These are phyloP conservation scores for Eudyptes chrysolophus DNA, from an alignment of 2,113 vertebrate species.

Conservation along the genomic window DNA sequence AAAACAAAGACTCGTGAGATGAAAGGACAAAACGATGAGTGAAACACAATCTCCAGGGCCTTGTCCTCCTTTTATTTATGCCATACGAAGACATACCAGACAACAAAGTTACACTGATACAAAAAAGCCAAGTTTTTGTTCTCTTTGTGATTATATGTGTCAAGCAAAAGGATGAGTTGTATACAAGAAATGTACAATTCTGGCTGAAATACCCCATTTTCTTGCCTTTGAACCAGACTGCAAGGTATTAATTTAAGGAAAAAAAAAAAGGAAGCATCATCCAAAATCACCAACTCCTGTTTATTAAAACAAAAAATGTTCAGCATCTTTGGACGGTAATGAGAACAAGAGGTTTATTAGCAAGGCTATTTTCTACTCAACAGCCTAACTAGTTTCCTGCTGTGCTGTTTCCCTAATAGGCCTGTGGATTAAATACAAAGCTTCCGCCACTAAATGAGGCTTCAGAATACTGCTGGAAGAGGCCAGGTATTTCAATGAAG, in stretches of 20 bases:
- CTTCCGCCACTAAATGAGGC: neutral
- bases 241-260: neutral
- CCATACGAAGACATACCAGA: neutral
- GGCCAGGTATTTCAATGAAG: neutral
- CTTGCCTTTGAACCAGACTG: neutral
- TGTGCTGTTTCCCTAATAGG: neutral
- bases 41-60: neutral
- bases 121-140: neutral
- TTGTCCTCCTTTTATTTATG: neutral
- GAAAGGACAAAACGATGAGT: neutral
- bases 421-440: neutral
- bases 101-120: neutral
- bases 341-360: slow-evolving; percentile 24
- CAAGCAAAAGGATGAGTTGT: neutral
- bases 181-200: neutral
- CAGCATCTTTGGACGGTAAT: neutral
- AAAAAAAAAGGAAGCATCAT: neutral
- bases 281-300: neutral
- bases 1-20: neutral
- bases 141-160: neutral
- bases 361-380: neutral
- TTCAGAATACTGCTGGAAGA: neutral
- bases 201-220: neutral
- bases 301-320: neutral
- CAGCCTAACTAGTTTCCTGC: neutral